Evolutionary conservation across 2,888 invertebrate species (phyloP), one percentile per base, ranked within the genome.

Genomic region (Diaphora mendica): DNA sequence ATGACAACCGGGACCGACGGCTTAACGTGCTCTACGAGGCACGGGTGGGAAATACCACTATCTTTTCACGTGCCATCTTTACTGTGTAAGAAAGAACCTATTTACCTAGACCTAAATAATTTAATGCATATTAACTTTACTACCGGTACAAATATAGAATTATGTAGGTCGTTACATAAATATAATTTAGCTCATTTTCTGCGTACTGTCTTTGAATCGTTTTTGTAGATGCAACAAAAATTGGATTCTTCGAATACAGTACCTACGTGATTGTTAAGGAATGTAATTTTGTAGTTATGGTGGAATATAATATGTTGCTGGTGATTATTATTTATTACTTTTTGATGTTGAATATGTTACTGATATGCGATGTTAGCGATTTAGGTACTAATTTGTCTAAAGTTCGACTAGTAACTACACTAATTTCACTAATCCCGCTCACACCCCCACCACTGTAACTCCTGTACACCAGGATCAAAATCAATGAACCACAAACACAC

Each of bases 231-330:
- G 42, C 39, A 67, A 66, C 70, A 68, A 26, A 67, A 15, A 76
- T 59, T 74, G 17, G 33, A 72, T 77, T 74, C 69, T 51, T 72
- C 35, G 65, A 42, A 70, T 26, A 62, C 26, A 59, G 33, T 71
- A 77, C 75, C 79, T 82, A 77, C 76, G 80, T 83, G 76, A 72
- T 73, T 75, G 59, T 73, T 75, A 62, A 75, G 59, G 70, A 80
- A 79, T 79, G 64, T 66, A 66, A 48, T n/a, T 72, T 44, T 68
- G 30, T 39, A 30, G 30, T 8, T 51, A 4, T 72, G 73, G 59
- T 76, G 75, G 76, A 77, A 74, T 75, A 64, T 30, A 35, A 33
- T 39, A 51, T 55, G 4, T 51, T 68, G 35, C 48, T 70, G 44
- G 51, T 39, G 71, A 51, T 20, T 33, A 48, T 23, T 48, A 69